A percentile compares a stretch with the other conserved stretches of the same genome.
These are phyloP conservation scores for Xenopus tropicalis DNA, from an alignment of 2,113 vertebrate species.

Conservation along the genomic window DNA sequence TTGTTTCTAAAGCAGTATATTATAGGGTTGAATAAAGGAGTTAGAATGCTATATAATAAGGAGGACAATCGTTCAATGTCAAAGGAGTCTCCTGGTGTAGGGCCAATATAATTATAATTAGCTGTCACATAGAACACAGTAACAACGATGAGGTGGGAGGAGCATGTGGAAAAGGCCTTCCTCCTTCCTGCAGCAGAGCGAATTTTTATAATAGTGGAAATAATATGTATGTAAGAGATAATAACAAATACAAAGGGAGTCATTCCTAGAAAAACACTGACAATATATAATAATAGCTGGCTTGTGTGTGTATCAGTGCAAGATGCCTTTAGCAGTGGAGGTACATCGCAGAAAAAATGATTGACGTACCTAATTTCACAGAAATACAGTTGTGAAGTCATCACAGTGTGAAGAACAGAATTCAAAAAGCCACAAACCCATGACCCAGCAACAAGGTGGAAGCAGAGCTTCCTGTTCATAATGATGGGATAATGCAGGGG, in stretches of 20 bases:
- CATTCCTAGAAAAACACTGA: conserved; percentile 19
- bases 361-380: conserved; percentile 8
- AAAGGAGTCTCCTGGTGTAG: conserved; percentile 37
- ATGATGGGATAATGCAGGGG: conserved; percentile 32
- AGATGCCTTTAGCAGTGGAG: conserved; percentile 10
- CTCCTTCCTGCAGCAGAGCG: conserved; percentile 30
- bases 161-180: conserved; percentile 55
- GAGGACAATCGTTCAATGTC: conserved; percentile 37
- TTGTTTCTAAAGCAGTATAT: conserved; percentile 53
- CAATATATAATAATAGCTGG: conserved; percentile 16
- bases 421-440: conserved; percentile 10
- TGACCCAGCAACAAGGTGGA: background rate
- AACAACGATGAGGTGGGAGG: conserved; percentile 47
- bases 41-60: conserved; percentile 46
- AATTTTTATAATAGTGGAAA: conserved; percentile 42
- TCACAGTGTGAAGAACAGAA: conserved; percentile 9
- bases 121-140: conserved; percentile 48
- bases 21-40: conserved; percentile 46
- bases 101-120: conserved; percentile 45
- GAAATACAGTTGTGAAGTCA: conserved; percentile 17
- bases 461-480: conserved; percentile 27
- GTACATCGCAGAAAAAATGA: conserved; percentile 33
- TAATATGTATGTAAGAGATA: conserved; percentile 45
- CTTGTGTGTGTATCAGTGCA: conserved; percentile 18
- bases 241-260: conserved; percentile 35